Conservation (phyloP, 2,113 vertebrate genomes). For the Budorcas taxicolor region DNA sequence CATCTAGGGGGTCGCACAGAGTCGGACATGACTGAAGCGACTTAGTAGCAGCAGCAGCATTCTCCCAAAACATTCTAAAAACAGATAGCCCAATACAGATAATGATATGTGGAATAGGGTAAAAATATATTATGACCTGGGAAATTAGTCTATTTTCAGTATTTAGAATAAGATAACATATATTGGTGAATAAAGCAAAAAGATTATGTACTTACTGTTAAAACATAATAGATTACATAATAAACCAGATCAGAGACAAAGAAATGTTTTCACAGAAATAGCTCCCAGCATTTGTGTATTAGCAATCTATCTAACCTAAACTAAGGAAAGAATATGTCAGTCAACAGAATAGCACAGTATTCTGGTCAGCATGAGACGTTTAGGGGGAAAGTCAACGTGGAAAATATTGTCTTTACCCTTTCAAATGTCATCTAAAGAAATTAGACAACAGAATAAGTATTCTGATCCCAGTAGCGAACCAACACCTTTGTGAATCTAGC, state of each 20-base stretch:
- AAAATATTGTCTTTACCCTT: neutral
- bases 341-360: neutral
- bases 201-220: neutral
- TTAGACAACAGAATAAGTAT: neutral
- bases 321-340: neutral
- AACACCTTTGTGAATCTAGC: neutral
- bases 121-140: neutral
- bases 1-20: fast-evolving
- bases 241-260: neutral
- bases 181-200: neutral
- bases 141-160: neutral
- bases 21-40: fast-evolving
- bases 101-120: neutral
- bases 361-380: neutral
- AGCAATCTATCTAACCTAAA: neutral
- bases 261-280: neutral
- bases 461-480: neutral
- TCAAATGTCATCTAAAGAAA: neutral
- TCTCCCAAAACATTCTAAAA: neutral
- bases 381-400: neutral
- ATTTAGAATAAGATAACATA: neutral
- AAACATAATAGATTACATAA: neutral
- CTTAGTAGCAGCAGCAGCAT: neutral
- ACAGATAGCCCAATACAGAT: neutral
- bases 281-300: neutral